Conservation (phyloP, 2,113 vertebrate genomes). For the Brevimyrus niger region DNA sequence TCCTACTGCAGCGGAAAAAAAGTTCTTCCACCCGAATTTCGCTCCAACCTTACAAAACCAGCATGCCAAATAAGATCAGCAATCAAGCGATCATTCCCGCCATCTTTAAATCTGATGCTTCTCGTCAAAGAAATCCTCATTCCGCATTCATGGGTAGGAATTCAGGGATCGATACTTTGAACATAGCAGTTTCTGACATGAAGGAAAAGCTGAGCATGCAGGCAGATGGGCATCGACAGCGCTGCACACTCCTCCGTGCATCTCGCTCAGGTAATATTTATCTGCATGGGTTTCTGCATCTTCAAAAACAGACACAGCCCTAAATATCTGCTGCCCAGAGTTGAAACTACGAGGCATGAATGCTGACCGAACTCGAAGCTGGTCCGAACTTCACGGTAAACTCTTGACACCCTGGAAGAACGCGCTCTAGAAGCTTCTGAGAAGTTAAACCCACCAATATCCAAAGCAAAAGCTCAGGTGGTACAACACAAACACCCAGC, state of each 20-base stretch:
- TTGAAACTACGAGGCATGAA: background rate
- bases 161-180: background rate
- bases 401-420: background rate
- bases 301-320: background rate
- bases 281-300: background rate
- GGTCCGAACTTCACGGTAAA: background rate
- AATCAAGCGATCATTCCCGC: background rate
- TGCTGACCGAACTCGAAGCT: background rate
- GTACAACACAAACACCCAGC: background rate
- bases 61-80: background rate
- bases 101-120: background rate
- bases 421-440: background rate
- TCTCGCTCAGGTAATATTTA: background rate
- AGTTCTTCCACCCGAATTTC: background rate
- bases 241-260: background rate
- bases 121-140: background rate
- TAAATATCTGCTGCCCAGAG: background rate
- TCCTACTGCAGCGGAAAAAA: background rate
- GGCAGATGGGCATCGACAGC: background rate
- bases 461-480: background rate
- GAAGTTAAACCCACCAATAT: background rate
- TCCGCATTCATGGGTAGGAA: background rate
- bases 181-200: background rate
- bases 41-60: background rate
- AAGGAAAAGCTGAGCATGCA: background rate